Conservation (phyloP, 2,797 vertebrate species). For the Thunnus albacares region DNA sequence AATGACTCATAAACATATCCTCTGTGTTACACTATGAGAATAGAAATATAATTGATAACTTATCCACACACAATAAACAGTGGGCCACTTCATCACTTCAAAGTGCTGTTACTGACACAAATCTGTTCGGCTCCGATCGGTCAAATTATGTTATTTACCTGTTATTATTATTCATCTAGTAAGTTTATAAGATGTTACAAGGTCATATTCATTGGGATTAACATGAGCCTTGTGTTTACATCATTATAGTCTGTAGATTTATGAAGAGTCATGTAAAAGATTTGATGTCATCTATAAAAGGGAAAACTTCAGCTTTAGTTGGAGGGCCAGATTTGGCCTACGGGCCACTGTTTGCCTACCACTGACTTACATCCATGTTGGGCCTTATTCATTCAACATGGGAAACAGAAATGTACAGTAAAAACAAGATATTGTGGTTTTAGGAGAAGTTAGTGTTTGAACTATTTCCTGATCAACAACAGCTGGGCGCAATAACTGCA, state of each 20-base stretch:
- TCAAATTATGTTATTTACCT: too few species aligned
- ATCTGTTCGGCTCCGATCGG: neutral
- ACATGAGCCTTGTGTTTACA: neutral
- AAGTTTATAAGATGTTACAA: too few species aligned
- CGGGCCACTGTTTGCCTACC: neutral
- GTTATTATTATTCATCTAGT: too few species aligned
- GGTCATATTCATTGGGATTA: too few species aligned
- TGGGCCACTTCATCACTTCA: too few species aligned
- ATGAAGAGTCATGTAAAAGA: neutral
- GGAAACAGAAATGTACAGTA: neutral
- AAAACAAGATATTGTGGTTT: slow-evolving; percentile 42
- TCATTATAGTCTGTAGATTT: neutral
- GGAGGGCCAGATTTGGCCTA: too few species aligned
- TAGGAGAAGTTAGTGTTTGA: slow-evolving; percentile 20
- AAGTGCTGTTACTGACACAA: neutral
- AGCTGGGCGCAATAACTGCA: slow-evolving; percentile 44
- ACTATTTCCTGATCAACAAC: slow-evolving; percentile 61
- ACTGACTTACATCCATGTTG: neutral
- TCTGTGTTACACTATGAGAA: neutral
- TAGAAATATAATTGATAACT: neutral
- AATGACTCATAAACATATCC: too few species aligned
- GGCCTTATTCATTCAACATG: neutral
- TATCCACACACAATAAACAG: too few species aligned
- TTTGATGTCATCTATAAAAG: neutral
- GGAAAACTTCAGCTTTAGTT: neutral